These are phyloP conservation scores for Leiothrix lutea DNA, from an alignment of 2,113 vertebrate species.

Conservation along the genomic window DNA sequence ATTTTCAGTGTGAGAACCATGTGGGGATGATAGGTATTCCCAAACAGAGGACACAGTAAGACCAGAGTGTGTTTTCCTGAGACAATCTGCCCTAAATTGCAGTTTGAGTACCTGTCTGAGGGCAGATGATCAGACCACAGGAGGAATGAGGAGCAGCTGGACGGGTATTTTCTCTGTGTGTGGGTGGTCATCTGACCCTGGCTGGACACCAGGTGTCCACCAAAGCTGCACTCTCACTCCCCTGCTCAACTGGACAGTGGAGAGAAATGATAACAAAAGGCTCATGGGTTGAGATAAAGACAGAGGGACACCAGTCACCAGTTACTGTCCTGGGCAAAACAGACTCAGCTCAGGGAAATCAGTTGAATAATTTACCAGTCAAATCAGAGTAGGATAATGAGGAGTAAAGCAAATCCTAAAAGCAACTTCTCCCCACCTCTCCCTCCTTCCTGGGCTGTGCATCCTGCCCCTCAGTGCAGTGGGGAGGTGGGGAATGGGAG, in stretches of 20 bases:
- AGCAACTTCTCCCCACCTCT: not conserved
- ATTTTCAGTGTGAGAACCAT: not conserved
- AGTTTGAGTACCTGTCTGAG: not conserved
- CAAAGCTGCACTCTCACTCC: not conserved
- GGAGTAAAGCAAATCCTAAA: not conserved
- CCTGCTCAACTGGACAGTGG: not conserved
- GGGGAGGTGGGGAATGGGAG: not conserved
- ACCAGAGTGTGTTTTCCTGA: not conserved
- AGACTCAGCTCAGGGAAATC: not conserved
- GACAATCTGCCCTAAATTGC: not conserved
- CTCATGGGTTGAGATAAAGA: not conserved
- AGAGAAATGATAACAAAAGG: not conserved
- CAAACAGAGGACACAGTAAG: not conserved
- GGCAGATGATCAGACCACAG: not conserved
- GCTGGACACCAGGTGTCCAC: not conserved
- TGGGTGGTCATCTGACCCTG: not conserved
- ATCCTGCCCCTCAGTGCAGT: no score
- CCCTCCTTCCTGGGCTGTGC: not conserved
- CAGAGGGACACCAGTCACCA: not conserved
- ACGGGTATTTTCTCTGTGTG: not conserved
- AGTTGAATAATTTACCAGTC: not conserved
- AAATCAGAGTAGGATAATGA: not conserved
- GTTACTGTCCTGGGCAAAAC: not conserved
- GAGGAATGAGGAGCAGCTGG: not conserved
- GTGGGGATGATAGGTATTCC: not conserved